A percentile compares a stretch with the other conserved stretches of the same genome.
These are phyloP conservation scores for Aspiorhynchus laticeps DNA, from an alignment of 2,113 vertebrate species.

Conservation along the genomic window DNA sequence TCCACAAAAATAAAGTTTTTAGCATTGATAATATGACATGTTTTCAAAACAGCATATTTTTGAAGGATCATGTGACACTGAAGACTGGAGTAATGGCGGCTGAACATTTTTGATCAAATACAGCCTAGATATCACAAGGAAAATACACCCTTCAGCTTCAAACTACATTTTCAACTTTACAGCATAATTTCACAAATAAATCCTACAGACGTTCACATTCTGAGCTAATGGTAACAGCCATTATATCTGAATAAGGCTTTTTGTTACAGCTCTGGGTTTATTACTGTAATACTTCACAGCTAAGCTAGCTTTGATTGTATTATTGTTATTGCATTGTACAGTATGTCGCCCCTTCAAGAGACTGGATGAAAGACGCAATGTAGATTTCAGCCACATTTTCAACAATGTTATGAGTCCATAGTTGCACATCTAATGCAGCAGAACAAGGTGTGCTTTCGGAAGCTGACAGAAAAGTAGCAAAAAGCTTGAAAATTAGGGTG, in stretches of 20 bases:
- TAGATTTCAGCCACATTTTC: not conserved
- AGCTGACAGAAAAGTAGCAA: conserved; percentile 24
- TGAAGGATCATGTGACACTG: not conserved
- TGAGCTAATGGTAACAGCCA: not conserved
- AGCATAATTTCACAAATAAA: not conserved
- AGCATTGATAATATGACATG: not conserved
- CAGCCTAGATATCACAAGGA: not conserved
- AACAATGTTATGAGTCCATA: not conserved
- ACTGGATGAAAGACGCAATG: not conserved
- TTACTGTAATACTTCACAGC: conserved; percentile 25
- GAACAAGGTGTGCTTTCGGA: not conserved
- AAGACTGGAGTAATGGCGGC: not conserved
- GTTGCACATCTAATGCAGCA: conserved; percentile 7
- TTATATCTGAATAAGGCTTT: not conserved
- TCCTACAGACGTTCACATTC: not conserved
- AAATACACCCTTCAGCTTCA: not conserved
- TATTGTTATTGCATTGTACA: not conserved
- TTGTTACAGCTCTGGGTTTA: conserved; percentile 23
- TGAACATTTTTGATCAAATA: not conserved
- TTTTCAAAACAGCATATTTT: not conserved
- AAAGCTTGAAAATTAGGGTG: not conserved
- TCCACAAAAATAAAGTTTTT: not conserved
- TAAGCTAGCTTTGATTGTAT: conserved; percentile 16
- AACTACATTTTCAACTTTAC: not conserved
- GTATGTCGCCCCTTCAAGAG: not conserved